Evolutionary conservation across 2,888 invertebrate species (phyloP).

Genomic region (Maniola hyperantus): DNA sequence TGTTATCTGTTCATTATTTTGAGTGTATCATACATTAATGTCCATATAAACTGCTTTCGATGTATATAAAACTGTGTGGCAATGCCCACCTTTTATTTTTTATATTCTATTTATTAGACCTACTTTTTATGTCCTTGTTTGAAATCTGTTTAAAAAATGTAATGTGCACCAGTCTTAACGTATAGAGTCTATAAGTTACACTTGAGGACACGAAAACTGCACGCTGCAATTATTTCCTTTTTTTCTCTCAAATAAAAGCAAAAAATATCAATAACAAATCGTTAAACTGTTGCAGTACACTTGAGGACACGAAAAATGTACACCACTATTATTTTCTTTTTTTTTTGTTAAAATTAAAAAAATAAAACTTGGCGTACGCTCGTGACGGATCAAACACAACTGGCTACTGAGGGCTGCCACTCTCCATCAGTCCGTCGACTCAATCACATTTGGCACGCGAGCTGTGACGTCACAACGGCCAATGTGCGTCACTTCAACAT

Average conservation of each 20-base stretch:
- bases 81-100: background rate
- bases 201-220: conserved; percentile 3
- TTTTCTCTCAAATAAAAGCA: background rate
- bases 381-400: conserved; percentile 23
- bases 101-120: background rate
- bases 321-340: conserved; percentile 24
- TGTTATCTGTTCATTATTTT: conserved; percentile 19
- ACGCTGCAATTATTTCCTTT: background rate
- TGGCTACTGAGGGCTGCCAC: conserved; percentile 27
- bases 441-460: conserved; percentile 33
- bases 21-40: background rate
- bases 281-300: background rate
- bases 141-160: background rate
- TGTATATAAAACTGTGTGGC: background rate
- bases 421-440: conserved; percentile 16
- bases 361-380: conserved; percentile 33
- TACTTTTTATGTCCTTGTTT: background rate
- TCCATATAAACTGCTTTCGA: background rate
- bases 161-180: background rate
- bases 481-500: conserved; percentile 44
- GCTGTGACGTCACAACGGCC: conserved; percentile 52
- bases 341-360: conserved; percentile 2
- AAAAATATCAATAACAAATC: background rate
- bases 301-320: conserved; percentile 7
- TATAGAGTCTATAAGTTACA: conserved; percentile 10